phyloP scores from a whole-genome alignment of 2,888 invertebrate species.

The Eilema griseolum region DNA sequence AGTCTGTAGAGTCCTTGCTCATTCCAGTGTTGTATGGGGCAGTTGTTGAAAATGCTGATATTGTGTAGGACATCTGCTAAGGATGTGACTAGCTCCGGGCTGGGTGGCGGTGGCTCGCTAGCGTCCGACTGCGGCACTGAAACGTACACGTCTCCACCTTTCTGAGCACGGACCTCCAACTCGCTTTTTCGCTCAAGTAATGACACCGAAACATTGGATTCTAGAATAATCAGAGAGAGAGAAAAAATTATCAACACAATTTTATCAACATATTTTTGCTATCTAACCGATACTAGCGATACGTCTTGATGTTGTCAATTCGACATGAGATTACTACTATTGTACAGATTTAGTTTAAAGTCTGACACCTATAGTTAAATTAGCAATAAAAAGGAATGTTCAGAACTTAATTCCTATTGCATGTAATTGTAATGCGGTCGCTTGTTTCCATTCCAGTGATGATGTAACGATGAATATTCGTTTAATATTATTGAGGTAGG shows the following conservation, averaged over 20 bases:
- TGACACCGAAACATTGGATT: conserved; percentile 74
- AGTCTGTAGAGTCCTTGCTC: conserved; percentile 75
- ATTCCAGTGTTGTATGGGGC: conserved; percentile 75
- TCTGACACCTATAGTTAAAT: neutral
- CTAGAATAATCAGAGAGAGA: conserved; percentile 55
- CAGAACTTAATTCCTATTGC: neutral
- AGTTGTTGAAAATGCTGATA: conserved; percentile 62
- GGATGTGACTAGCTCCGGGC: conserved; percentile 65
- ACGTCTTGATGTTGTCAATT: conserved; percentile 2
- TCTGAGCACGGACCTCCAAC: conserved; percentile 76
- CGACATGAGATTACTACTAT: neutral
- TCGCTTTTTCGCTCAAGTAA: conserved; percentile 73
- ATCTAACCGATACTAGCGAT: neutral
- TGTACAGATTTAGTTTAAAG: neutral
- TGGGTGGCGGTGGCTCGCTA: conserved; percentile 63
- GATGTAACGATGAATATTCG: neutral
- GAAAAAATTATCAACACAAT: conserved; percentile 5
- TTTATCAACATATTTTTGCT: neutral
- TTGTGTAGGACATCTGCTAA: conserved; percentile 73
- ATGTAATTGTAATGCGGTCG: neutral
- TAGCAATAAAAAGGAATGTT: neutral
- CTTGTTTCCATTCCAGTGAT: neutral
- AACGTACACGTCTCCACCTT: conserved; percentile 64
- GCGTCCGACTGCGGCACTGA: conserved; percentile 51
- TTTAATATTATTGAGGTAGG: too few relatives aligned